Evolutionary conservation across 2,797 vertebrate genomes (phyloP), one percentile per base, ranked within the genome.

Genomic region (Triplophysa yarkandensis): DNA sequence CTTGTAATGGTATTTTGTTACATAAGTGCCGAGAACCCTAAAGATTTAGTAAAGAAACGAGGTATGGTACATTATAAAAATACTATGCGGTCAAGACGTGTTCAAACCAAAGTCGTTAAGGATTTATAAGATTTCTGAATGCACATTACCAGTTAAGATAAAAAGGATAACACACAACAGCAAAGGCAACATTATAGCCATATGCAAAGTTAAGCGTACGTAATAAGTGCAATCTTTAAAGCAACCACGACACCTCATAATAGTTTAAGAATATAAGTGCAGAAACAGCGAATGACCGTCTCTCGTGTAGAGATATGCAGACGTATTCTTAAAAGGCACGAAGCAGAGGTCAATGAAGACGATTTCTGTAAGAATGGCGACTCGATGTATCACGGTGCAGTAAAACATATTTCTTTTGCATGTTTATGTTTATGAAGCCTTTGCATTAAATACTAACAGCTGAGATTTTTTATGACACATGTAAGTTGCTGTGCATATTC

Each of bases 291-390:
- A 71, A 83, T 66, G 66, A 57, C 72, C 80, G 71, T 34, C 66
- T 80, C 76, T 81, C 70, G 68, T 71, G 46, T 76, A 83, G 70
- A 66, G 61, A 83, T 83, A 83, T 71, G 76, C 81, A 83, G 78
- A 78, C 61, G 73, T 70, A 19, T 78, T 82, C 77, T 80, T 76
- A 80, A 82, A 83, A 83, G 81, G 81, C 81, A 83, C 81, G 81
- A 44, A 83, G 81, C 81, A 73, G 71, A 79, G 55, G 62, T 83
- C 67, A 74, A 83, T 69, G 57, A 54, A 64, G 66, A 74, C 6
- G 25, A 74, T 57, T 63, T 73, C 13, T 41, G 44, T 62, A 34
- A 68, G 68, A 73, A 66, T 69, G 43, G 43, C 17, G 41, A 27
- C 60, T 44, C 13, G 23, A 73, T 50, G 54, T 25, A 52, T 76